These are phyloP conservation scores for Aphodius sticticus DNA, from an alignment of 2,888 invertebrate species.

Conservation along the genomic window DNA sequence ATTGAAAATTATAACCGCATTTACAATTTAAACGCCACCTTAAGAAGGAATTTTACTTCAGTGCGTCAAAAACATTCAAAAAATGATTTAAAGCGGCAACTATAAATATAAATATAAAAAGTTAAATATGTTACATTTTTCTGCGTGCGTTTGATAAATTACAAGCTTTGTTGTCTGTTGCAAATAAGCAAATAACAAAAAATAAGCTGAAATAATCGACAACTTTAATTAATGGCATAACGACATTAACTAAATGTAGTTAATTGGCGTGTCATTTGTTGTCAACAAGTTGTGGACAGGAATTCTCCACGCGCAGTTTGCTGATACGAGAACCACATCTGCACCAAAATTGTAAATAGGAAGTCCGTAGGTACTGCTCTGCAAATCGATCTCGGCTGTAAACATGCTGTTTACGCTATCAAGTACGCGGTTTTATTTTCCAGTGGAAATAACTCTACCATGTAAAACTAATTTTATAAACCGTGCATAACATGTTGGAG, in stretches of 20 bases:
- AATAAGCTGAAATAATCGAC: neutral
- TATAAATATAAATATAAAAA: too few species aligned
- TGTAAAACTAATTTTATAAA: neutral
- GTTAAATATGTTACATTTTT: too few species aligned
- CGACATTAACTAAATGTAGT: neutral
- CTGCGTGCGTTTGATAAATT: too few species aligned
- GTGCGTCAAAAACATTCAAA: too few species aligned
- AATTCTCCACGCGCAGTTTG: neutral
- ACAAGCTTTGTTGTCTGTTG: neutral
- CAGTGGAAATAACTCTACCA: neutral
- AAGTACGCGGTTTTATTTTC: neutral
- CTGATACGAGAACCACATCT: neutral
- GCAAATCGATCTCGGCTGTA: neutral
- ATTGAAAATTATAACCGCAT: too few species aligned
- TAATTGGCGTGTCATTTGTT: neutral
- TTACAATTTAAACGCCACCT: too few species aligned
- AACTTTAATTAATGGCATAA: neutral
- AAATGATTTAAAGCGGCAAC: too few species aligned
- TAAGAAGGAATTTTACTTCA: too few species aligned
- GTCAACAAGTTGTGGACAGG: neutral
- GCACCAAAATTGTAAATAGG: neutral
- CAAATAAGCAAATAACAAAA: neutral
- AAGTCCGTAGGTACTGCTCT: neutral
- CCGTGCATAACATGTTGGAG: too few species aligned
- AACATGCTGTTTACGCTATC: neutral